Conservation (phyloP, 1,140 invertebrate species). For the Drosophila seguyi region DNA sequence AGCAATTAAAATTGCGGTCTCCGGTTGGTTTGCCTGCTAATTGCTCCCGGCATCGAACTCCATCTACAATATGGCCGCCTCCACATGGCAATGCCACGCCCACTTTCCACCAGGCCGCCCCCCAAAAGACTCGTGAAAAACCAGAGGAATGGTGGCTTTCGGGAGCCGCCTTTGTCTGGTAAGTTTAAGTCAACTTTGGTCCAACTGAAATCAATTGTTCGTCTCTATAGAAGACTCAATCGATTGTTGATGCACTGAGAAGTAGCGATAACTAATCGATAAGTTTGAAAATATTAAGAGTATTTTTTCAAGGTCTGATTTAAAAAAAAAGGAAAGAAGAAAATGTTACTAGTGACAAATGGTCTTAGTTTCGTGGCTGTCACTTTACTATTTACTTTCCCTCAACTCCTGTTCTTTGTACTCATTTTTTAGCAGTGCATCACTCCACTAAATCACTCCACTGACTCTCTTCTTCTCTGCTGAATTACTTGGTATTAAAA, state of each 20-base stretch:
- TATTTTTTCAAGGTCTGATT: no score
- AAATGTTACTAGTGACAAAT: no score
- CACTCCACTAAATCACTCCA: neutral
- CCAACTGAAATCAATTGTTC: slow-evolving; percentile 53
- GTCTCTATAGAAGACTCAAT: slow-evolving; percentile 41
- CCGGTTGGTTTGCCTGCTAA: slow-evolving; percentile 49
- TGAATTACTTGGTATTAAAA: slow-evolving; percentile 23
- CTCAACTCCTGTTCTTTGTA: neutral
- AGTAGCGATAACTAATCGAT: neutral
- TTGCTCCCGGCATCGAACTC: slow-evolving; percentile 41
- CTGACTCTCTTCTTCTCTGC: neutral
- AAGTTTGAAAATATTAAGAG: no score
- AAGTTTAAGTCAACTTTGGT: slow-evolving; percentile 25
- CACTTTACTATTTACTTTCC: neutral
- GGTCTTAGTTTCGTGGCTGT: no score
- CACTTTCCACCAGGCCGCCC: slow-evolving; percentile 1
- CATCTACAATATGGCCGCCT: slow-evolving; percentile 25
- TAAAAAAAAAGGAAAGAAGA: no score
- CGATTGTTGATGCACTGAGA: slow-evolving; percentile 36
- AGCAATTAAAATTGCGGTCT: slow-evolving; percentile 75
- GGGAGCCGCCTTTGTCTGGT: slow-evolving; percentile 53
- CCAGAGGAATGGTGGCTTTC: neutral
- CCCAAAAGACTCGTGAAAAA: slow-evolving; percentile 9
- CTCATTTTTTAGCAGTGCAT: slow-evolving; percentile 10
- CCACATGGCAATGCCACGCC: slow-evolving; percentile 13